Evolutionary conservation across 2,797 vertebrate genomes (phyloP).

Genomic region (Corythornis leucogaster): DNA sequence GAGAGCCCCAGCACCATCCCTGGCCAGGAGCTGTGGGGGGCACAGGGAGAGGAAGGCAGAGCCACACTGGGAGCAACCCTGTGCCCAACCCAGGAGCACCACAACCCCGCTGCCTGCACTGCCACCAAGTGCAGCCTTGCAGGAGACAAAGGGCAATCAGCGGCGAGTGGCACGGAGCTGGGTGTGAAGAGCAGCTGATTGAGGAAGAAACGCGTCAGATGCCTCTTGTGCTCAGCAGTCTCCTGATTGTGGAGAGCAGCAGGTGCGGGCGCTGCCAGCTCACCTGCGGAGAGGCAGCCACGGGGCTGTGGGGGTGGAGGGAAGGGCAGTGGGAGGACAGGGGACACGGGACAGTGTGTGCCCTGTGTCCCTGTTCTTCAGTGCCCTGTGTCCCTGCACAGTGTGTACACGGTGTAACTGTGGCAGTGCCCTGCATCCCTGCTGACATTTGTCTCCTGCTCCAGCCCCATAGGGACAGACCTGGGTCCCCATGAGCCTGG

Average conservation of each 20-base stretch:
- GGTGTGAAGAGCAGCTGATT: slow-evolving; percentile 68
- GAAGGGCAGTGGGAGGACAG: not conserved
- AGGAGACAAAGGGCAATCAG: slow-evolving; percentile 77
- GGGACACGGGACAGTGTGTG: rapidly evolving
- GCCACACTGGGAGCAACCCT: not conserved
- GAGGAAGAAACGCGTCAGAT: slow-evolving; percentile 65
- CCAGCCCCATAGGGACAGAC: not conserved
- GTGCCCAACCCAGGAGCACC: rapidly evolving
- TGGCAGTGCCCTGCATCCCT: not conserved
- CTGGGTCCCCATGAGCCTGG: rapidly evolving
- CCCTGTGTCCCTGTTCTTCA: not conserved
- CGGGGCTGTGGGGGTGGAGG: not conserved
- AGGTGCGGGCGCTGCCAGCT: slow-evolving; percentile 53
- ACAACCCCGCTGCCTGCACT: rapidly evolving
- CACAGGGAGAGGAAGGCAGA: not conserved
- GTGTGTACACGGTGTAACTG: too few relatives aligned
- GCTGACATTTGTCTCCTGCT: not conserved
- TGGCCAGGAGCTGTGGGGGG: not conserved
- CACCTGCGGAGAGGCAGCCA: not conserved
- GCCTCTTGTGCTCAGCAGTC: slow-evolving; percentile 19
- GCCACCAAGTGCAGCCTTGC: not conserved
- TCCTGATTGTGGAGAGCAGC: slow-evolving; percentile 72
- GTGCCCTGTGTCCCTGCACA: not conserved
- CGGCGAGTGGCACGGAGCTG: slow-evolving; percentile 55
- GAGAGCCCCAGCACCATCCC: not conserved